A percentile compares a stretch with the other conserved stretches of the same genome.
Evolutionary conservation across 1,140 invertebrate species (phyloP).

Genomic region (Monomorium pharaonis): DNA sequence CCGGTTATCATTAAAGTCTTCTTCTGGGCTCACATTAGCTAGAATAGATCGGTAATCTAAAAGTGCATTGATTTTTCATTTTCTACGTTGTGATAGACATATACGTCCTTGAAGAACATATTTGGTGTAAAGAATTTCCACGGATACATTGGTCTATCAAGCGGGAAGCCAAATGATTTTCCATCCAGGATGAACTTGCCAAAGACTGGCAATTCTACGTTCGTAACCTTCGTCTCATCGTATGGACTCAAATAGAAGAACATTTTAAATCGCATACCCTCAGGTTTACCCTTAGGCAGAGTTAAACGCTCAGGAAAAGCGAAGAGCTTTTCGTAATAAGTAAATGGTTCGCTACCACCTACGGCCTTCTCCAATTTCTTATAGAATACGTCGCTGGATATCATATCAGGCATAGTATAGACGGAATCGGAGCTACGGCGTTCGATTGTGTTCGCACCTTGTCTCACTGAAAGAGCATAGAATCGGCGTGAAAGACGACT

Average conservation of each 20-base stretch:
- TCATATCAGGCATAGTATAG: conserved; percentile 82
- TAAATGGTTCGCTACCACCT: conserved; percentile 80
- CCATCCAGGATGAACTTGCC: conserved; percentile 83
- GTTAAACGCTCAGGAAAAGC: conserved; percentile 82
- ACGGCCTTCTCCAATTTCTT: conserved; percentile 79
- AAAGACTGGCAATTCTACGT: conserved; percentile 75
- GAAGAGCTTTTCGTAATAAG: conserved; percentile 78
- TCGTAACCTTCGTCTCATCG: conserved; percentile 72
- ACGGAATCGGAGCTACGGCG: conserved; percentile 82
- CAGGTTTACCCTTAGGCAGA: conserved; percentile 81
- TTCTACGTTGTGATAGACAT: conserved; percentile 74
- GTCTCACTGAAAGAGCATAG: conserved; percentile 79
- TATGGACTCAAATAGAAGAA: conserved; percentile 82
- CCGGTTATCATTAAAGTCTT: not conserved
- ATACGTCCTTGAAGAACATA: conserved; percentile 81
- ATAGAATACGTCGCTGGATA: conserved; percentile 86
- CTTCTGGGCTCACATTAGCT: not conserved
- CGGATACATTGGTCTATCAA: conserved; percentile 86
- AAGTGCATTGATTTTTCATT: conserved; percentile 46
- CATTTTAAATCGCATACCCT: conserved; percentile 83
- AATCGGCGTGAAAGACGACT: not conserved
- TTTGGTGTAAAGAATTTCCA: conserved; percentile 82
- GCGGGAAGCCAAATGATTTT: conserved; percentile 88
- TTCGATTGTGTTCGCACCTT: conserved; percentile 82
- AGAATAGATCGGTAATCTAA: not conserved